A percentile compares a stretch with the other conserved stretches of the same genome.
Evolutionary conservation across 1,140 invertebrate genomes (phyloP).

Genomic region (Euschistus heros): DNA sequence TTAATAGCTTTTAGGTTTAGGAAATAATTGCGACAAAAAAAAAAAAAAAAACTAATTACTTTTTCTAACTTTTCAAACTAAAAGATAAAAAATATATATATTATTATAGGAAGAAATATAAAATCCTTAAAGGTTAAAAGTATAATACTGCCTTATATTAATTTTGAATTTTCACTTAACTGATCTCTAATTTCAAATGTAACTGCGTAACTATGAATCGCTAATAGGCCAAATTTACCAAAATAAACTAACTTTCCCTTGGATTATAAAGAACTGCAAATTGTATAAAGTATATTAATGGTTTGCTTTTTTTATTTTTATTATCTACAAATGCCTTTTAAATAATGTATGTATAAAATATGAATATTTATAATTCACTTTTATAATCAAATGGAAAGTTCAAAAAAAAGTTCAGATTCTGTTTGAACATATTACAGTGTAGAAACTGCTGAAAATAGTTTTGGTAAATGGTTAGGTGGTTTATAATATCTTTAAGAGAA

Average conservation of each 20-base stretch:
- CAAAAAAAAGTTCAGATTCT: not conserved
- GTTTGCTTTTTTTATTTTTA: too few relatives aligned
- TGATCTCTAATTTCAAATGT: conserved; percentile 19
- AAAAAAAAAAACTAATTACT: conserved; percentile 3
- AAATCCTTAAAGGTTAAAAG: not conserved
- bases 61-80: conserved; percentile 18
- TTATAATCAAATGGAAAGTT: conserved; percentile 19
- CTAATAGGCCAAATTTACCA: conserved; percentile 12
- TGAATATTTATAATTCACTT: not conserved
- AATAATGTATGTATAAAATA: too few relatives aligned
- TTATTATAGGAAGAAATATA: conserved; percentile 12
- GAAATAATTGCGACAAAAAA: not conserved
- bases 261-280: conserved; percentile 1
- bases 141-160: conserved; percentile 19
- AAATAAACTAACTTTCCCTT: conserved; percentile 14
- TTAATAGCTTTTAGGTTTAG: conserved; percentile 6
- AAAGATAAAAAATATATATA: conserved; percentile 4
- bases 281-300: not conserved
- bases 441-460: conserved; percentile 20
- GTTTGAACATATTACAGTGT: not conserved
- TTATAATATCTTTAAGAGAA: conserved; percentile 26
- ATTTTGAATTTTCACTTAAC: conserved; percentile 18
- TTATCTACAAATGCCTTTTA: too few relatives aligned
- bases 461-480: conserved; percentile 27
- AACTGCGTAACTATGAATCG: conserved; percentile 14